Evolutionary conservation across 1,140 invertebrate genomes (phyloP), one percentile per base, ranked within the genome.

Genomic region (Diuraphis noxia): DNA sequence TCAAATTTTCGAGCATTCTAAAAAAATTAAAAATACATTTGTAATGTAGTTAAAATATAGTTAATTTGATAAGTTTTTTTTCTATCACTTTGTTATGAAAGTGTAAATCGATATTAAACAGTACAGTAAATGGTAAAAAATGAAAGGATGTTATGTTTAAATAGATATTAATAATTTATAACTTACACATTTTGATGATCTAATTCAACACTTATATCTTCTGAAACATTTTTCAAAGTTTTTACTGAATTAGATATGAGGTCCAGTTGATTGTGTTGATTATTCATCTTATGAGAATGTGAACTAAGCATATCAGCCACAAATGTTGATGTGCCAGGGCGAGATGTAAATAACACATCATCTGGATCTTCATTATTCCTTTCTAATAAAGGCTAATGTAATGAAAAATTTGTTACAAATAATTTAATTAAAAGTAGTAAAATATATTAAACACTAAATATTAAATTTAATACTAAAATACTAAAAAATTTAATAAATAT

Each of bases 1-100:
- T 81, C n/a, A 91, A 91, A 82, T 81, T 82, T 49, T 91, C 89
- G n/a, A 91, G 63, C 89, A 91, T 91, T 49, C 89, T 91, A 91
- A 38, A 82, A 91, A 81, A 46, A 41, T 19, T n/a, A 46, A 56
- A 63, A 3, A 56, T 56, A 30, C 10, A n/a, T 63, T 63, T 63
- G n/a, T 63, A 49, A 46, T 46, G 13, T 46, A 46, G 17, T 46
- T 17, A 46, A 46, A 30, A 19, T 34, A 72, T 72, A 72, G 6
- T 34, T n/a, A n/a, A 34, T 17, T 19, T 2, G 19, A n/a, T 1
- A 17, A n/a, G 0, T 5, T 72, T n/a, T 72, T n/a, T 72, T 72
- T n/a, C 13, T 63, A 13, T 30, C 52, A 56, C 25, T 9, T 10
- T 25, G 43, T 52, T 52, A 56, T 63, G 10, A n/a, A 17, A 17